phyloP scores from a whole-genome alignment of 2,797 vertebrate genomes.

The Bucorvus abyssinicus region DNA sequence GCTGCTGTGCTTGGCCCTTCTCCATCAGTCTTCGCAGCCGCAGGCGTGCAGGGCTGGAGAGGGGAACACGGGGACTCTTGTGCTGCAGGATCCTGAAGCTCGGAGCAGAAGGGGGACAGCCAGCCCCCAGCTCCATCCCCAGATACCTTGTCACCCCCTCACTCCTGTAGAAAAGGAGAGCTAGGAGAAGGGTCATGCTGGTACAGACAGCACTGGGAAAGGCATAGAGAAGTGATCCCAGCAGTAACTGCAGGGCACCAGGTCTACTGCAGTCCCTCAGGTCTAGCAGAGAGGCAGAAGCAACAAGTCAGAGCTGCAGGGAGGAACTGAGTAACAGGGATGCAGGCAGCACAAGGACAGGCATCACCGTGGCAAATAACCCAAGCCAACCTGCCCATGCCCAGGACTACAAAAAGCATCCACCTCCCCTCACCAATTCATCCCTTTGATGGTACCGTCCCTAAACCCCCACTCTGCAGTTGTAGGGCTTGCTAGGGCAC shows the following conservation, averaged over 20 bases:
- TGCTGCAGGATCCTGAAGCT: rapidly evolving
- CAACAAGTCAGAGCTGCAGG: neutral
- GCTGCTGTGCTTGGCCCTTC: conserved; percentile 58
- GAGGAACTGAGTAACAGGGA: neutral
- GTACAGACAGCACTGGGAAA: neutral
- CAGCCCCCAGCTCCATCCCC: neutral
- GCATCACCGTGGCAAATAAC: rapidly evolving
- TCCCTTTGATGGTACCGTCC: rapidly evolving
- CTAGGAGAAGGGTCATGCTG: neutral
- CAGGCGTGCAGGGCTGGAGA: conserved; percentile 23
- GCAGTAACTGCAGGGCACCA: neutral
- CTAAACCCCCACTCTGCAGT: neutral
- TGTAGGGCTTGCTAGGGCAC: neutral
- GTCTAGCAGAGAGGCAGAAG: neutral
- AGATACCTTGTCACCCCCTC: neutral
- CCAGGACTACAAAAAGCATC: neutral
- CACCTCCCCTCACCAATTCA: neutral
- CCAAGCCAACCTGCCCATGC: neutral
- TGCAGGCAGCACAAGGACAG: neutral
- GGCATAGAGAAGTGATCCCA: rapidly evolving
- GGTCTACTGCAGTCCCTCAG: neutral
- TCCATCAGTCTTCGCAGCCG: conserved; percentile 31
- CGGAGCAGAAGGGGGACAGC: neutral
- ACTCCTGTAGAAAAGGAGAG: neutral
- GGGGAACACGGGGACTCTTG: neutral